Evolutionary conservation across 2,797 vertebrate species (phyloP), one percentile per base, ranked within the genome.

Genomic region (Malacoctenus gilli): DNA sequence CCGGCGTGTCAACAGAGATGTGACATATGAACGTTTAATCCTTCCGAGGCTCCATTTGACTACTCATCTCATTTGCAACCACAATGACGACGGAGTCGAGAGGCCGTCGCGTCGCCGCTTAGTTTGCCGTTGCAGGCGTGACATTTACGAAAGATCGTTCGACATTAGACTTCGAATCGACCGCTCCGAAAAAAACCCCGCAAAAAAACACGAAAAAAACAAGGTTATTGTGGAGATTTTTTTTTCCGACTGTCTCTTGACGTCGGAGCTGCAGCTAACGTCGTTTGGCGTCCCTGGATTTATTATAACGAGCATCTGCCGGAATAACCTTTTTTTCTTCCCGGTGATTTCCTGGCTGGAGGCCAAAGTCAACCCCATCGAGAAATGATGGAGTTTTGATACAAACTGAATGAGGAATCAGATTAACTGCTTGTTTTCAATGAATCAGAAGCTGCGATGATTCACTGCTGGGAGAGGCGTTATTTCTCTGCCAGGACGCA

Each of bases 391-490:
- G 8, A 15, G n/a, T 38, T 51, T 59, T 12, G 25, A 37, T 13
- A 53, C 63, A 67, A 63, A 47, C 15, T 18, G 35, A 73, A 48
- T 14, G 13, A 44, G 10, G 11, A 39, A 66, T 58, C 44, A 59
- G 47, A 78, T 65, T 38, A 66, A 66, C 37, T 66, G 48, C 57
- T 69, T 69, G 46, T 59, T 73, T 74, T 59, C 8, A 59, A 47
- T 71, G 34, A 73, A 71, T 57, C 4, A 12, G 55, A 68, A 66
- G 59, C 39, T 44, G 34, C 9, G 40, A 68, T 79, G 80, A 85
- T 75, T 82, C 69, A 82, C 38, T 38, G 46, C 62, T 43, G 40
- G 62, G 51, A 52, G 69, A 68, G 55, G 30, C 4, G 19, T 62
- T 68, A 42, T 75, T 69, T 69, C 64, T 71, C 73, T 58, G 34